Conservation (phyloP, 2,113 vertebrate genomes). For the Spilogale gracilis region DNA sequence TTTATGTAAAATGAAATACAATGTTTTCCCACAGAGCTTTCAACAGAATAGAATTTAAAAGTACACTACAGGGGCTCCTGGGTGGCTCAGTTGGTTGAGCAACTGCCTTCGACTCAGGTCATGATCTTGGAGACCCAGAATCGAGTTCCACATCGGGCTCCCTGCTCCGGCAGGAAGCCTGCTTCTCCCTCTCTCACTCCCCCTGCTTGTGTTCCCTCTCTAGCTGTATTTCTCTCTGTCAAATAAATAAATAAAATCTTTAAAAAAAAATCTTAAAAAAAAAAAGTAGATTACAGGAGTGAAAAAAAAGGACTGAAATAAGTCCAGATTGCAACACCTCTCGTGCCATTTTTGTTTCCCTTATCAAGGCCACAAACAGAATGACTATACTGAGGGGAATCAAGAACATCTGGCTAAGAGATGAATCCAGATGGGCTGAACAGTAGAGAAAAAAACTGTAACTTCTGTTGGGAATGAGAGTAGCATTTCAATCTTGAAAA, state of each 20-base stretch:
- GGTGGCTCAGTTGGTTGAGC: no score
- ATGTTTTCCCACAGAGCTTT: conserved; percentile 3
- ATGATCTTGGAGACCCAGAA: no score
- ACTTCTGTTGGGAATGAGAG: conserved; percentile 2
- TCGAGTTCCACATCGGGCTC: no score
- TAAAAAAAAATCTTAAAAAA: no score
- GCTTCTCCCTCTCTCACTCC: no score
- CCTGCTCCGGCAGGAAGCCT: no score
- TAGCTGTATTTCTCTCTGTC: no score
- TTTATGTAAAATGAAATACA: conserved; percentile 14
- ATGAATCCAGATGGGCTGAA: conserved; percentile 20
- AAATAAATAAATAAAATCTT: no score
- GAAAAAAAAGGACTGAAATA: conserved; percentile 47
- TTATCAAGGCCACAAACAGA: conserved; percentile 6
- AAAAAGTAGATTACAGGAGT: conserved; percentile 29
- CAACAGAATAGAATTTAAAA: conserved; percentile 54
- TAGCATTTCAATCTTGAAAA: conserved; percentile 53
- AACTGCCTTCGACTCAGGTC: no score
- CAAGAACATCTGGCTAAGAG: conserved; percentile 58
- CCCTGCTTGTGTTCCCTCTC: no score
- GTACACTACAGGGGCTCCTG: not conserved
- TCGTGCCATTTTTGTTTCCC: not conserved
- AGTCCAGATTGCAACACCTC: not conserved
- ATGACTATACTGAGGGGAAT: conserved; percentile 29
- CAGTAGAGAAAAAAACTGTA: conserved; percentile 28